Evolutionary conservation across 2,797 vertebrate species (phyloP).

Genomic region (Poeciliopsis gracilis): DNA sequence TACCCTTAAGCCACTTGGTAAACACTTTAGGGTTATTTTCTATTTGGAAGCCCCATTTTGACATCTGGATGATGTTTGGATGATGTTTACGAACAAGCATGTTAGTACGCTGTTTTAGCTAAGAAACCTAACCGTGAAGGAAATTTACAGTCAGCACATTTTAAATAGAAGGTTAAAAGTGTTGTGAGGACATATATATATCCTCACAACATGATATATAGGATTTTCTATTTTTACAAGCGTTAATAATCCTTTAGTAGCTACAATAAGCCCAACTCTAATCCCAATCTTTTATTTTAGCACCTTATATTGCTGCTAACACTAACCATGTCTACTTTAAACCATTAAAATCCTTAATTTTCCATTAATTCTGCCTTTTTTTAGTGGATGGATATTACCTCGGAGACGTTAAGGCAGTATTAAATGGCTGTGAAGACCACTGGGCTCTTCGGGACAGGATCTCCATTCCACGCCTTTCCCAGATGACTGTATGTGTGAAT

Average conservation of each 20-base stretch:
- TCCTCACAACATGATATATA: too few relatives aligned
- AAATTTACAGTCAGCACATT: neutral
- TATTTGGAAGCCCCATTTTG: neutral
- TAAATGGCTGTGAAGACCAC: conserved; percentile 71
- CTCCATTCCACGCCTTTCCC: conserved; percentile 61
- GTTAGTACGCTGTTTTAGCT: neutral
- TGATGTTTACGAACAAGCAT: neutral
- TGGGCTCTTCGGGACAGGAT: conserved; percentile 73
- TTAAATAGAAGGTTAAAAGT: neutral
- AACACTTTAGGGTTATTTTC: neutral
- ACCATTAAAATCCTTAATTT: neutral
- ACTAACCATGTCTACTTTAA: neutral
- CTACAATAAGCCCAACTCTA: neutral
- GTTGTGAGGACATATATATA: too few relatives aligned
- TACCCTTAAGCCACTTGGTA: neutral
- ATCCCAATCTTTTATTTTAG: neutral
- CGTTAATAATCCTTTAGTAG: neutral
- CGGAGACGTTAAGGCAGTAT: conserved; percentile 74
- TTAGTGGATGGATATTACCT: conserved; percentile 68
- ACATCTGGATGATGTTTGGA: too few relatives aligned
- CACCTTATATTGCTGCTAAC: neutral
- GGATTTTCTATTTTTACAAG: too few relatives aligned
- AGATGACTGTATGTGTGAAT: conserved; percentile 79
- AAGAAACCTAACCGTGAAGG: neutral
- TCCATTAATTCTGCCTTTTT: neutral